phyloP scores from a whole-genome alignment of 2,113 vertebrate species.

The Petroica traversi region DNA sequence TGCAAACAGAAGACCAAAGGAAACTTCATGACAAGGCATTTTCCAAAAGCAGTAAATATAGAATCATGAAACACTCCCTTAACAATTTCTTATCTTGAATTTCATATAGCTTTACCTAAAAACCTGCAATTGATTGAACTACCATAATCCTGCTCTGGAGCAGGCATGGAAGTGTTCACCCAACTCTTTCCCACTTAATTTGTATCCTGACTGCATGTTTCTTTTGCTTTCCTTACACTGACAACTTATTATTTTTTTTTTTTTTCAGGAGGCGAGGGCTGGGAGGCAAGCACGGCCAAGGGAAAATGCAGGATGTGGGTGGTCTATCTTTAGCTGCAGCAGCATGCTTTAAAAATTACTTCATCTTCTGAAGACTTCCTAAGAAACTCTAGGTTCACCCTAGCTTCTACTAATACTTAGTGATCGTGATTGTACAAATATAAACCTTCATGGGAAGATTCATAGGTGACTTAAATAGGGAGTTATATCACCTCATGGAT shows the following conservation, averaged over 20 bases:
- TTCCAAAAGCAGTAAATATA: not conserved
- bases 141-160: not conserved
- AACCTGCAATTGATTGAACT: not conserved
- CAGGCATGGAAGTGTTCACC: not conserved
- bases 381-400: not conserved
- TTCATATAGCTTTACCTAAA: not conserved
- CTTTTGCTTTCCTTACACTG: not conserved
- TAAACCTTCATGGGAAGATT: not conserved
- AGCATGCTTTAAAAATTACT: not conserved
- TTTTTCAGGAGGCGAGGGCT: accelerated
- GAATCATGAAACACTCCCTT: not conserved
- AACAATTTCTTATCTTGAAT: not conserved
- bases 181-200: not conserved
- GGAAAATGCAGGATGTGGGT: not conserved
- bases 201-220: not conserved
- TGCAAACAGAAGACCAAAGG: not conserved
- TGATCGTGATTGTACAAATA: not conserved
- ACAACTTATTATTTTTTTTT: not conserved
- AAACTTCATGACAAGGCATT: not conserved
- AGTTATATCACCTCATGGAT: not conserved
- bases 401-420: not conserved
- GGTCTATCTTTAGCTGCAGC: conserved; percentile 15
- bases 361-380: not conserved
- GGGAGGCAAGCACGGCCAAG: not conserved
- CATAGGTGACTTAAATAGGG: not conserved